Percentiles rank a stretch among this genome's conserved stretches.
These are phyloP conservation scores for Reticulitermes speratus DNA, from an alignment of 1,140 invertebrate genomes.

Conservation along the genomic window DNA sequence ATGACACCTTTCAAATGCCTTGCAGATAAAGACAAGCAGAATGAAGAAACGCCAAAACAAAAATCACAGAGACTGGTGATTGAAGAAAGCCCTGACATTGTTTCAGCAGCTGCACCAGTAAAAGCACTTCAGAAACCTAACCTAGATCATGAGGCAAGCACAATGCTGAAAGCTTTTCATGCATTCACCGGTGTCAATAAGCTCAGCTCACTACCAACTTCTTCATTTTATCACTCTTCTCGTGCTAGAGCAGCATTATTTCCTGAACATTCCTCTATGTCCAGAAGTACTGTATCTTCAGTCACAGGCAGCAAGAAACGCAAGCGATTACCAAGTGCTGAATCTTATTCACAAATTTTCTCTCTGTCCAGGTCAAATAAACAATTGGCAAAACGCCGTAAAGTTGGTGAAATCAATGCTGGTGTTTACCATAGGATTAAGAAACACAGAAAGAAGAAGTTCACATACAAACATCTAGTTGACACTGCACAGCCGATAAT, in stretches of 20 bases:
- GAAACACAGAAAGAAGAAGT: slow-evolving; percentile 42
- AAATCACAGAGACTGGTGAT: not conserved
- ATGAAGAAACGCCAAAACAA: not conserved
- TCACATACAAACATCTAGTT: slow-evolving; percentile 13
- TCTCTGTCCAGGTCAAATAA: not conserved
- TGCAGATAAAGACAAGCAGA: not conserved
- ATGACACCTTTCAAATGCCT: not conserved
- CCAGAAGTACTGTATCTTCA: not conserved
- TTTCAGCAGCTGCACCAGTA: slow-evolving; percentile 6
- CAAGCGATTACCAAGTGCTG: not conserved
- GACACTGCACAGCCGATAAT: not conserved
- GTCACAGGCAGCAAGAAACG: not conserved
- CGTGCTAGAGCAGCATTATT: not conserved
- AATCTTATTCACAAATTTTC: not conserved
- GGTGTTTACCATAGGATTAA: slow-evolving; percentile 47
- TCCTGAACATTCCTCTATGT: not conserved
- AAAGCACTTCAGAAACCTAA: not conserved
- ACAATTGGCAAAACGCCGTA: slow-evolving; percentile 20
- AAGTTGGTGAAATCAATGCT: slow-evolving; percentile 44
- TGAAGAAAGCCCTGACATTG: not conserved
- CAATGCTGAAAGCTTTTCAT: not conserved
- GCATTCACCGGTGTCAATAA: not conserved
- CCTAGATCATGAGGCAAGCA: not conserved
- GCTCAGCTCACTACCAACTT: not conserved
- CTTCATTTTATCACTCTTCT: not conserved